These are phyloP conservation scores for Lasioglossum vierecki DNA, from an alignment of 2,888 invertebrate species.

Conservation along the genomic window DNA sequence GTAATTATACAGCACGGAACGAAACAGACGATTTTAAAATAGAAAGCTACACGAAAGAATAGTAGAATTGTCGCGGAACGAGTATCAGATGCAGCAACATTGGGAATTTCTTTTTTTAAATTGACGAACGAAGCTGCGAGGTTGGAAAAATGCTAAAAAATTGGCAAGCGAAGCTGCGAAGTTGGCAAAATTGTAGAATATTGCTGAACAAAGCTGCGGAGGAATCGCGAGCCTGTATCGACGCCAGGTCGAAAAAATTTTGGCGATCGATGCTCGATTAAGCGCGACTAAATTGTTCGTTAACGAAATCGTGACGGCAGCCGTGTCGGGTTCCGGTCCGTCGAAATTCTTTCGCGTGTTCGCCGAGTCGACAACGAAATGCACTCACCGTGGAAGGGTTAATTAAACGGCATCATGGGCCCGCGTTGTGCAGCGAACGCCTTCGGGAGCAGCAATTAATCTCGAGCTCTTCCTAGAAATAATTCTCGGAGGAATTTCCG, in stretches of 20 bases:
- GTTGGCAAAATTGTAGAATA: background rate
- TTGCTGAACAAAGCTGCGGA: background rate
- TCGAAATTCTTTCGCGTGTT: slow-evolving; percentile 17
- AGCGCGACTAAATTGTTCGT: background rate
- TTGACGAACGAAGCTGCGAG: no score
- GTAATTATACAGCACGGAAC: background rate
- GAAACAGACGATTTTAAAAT: background rate
- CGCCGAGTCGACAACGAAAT: slow-evolving; percentile 24
- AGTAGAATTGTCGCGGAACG: background rate
- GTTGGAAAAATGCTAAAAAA: no score
- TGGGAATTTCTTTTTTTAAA: no score
- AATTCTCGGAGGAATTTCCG: slow-evolving; percentile 21
- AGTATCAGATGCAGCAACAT: no score
- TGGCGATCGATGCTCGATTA: background rate
- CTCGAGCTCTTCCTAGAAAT: slow-evolving; percentile 19
- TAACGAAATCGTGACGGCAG: background rate
- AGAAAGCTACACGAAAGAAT: background rate
- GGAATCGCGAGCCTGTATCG: background rate
- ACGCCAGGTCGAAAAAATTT: background rate
- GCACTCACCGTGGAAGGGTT: slow-evolving; percentile 10
- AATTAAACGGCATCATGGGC: slow-evolving; percentile 28
- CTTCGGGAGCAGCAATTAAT: slow-evolving; percentile 30
- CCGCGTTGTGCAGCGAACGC: background rate
- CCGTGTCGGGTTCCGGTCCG: background rate
- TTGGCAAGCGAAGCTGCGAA: no score